Base-by-base conservation (phyloP, 2,888 invertebrate genomes). In the Plagiodera versicolora region DNA sequence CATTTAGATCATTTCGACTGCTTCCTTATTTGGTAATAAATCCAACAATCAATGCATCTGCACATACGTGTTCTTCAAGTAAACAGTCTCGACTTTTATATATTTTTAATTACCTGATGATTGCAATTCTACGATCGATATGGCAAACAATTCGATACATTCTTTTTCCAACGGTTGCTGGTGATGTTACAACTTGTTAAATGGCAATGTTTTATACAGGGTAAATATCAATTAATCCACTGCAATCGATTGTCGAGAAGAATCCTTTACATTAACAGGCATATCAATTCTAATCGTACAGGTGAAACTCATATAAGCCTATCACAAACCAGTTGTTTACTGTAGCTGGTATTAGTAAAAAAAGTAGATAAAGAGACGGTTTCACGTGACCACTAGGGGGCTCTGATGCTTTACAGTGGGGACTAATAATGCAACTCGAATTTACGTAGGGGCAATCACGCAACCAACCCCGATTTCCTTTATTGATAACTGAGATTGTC, bases 401-500 rank as follows among this genome's bases (percentile, higher is more conserved):
- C n/a, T n/a, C n/a, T n/a, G n/a, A n/a, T n/a, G n/a, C n/a, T n/a
- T n/a, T n/a, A n/a, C n/a, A n/a, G n/a, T 53, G 61, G 24, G 44
- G 49, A 54, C 46, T 56, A 56, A 58, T 69, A 68, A 67, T 66
- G 66, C 65, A 67, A 63, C 69, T 68, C 64, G 66, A 66, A 66
- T 64, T 60, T 62, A 45, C 54, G 56, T 62, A 56, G 62, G 17
- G 19, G 58, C 20, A 50, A 71, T 71, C 72, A 75, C 75, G 75
- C 74, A 72, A 75, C 70, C 70, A 68, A 67, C 71, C 70, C n/a
- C 71, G 72, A 74, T 75, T 74, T 73, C 67, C 68, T 70, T 70
- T 75, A 75, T 75, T 73, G 75, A 75, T 75, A 74, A 72, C 74
- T 68, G 75, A 74, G 75, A 75, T 75, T 75, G 75, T 73, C 72